Percentiles rank a stretch among this genome's conserved stretches.
Conservation (phyloP, 2,888 invertebrate species). For the Calameuta pallipes region DNA sequence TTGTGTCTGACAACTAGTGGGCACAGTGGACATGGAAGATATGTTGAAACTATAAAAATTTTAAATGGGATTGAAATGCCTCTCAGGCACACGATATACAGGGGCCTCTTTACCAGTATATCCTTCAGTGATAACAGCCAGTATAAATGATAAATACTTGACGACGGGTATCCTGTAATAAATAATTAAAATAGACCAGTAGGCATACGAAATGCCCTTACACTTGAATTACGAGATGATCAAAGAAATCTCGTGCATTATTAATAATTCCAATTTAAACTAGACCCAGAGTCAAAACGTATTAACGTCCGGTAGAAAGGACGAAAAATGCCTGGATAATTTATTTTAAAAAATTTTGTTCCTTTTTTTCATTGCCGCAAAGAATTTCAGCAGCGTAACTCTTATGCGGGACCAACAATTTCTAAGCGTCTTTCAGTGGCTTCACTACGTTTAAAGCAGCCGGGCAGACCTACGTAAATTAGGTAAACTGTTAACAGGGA, state of each 20-base stretch:
- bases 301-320: neutral
- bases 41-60: too few species aligned
- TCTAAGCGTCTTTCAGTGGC: neutral
- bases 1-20: too few species aligned
- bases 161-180: neutral
- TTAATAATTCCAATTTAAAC: neutral
- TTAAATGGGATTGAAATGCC: too few species aligned
- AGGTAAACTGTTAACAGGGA: neutral
- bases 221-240: neutral
- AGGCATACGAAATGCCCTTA: neutral
- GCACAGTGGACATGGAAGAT: too few species aligned
- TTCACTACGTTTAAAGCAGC: neutral
- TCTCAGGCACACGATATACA: too few species aligned
- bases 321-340: neutral
- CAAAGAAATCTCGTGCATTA: neutral
- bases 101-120: too few species aligned
- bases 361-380: neutral
- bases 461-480: neutral
- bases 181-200: neutral
- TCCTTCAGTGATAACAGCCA: neutral
- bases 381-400: neutral
- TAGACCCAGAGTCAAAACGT: neutral
- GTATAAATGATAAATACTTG: neutral
- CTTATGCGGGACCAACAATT: neutral
- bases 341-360: neutral